phyloP scores from a whole-genome alignment of 2,888 invertebrate genomes.

The Calameuta pallipes region DNA sequence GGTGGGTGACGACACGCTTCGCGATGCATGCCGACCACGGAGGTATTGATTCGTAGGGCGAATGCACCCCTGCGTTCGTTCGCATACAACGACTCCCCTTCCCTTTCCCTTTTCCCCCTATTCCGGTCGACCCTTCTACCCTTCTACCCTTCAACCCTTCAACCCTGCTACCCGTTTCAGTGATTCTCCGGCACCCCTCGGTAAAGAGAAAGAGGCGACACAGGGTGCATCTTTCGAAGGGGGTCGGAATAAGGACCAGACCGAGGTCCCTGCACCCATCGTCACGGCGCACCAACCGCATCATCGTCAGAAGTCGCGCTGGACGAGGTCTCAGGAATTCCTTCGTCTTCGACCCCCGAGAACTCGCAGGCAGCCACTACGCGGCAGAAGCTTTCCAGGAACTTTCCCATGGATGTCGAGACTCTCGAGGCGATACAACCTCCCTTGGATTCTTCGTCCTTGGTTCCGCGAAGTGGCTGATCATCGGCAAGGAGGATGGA shows the following conservation, averaged over 20 bases:
- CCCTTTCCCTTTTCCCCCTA: not conserved
- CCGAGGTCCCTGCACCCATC: conserved; percentile 48
- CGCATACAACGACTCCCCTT: not conserved
- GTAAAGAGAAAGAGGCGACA: conserved; percentile 17
- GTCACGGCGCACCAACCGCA: conserved; percentile 10
- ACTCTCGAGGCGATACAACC: no score
- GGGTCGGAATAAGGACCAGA: conserved; percentile 57
- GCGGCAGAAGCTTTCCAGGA: no score
- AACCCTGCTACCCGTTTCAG: no score
- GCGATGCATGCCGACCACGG: conserved; percentile 39
- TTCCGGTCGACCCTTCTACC: not conserved
- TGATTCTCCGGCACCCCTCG: conserved; percentile 26
- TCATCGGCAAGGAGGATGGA: no score
- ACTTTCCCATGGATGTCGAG: no score
- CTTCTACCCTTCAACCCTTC: no score
- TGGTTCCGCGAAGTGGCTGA: no score
- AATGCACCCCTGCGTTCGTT: conserved; percentile 28
- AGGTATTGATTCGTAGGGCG: conserved; percentile 60
- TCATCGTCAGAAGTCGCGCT: no score
- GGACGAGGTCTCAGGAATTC: no score
- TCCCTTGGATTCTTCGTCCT: no score
- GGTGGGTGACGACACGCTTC: conserved; percentile 63
- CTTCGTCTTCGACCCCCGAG: no score
- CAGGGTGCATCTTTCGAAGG: conserved; percentile 50
- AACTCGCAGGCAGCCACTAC: no score